Base-by-base conservation (phyloP, 30 jellyfish, hydroid and myxozoan species). In the Catostylus mosaicus region DNA sequence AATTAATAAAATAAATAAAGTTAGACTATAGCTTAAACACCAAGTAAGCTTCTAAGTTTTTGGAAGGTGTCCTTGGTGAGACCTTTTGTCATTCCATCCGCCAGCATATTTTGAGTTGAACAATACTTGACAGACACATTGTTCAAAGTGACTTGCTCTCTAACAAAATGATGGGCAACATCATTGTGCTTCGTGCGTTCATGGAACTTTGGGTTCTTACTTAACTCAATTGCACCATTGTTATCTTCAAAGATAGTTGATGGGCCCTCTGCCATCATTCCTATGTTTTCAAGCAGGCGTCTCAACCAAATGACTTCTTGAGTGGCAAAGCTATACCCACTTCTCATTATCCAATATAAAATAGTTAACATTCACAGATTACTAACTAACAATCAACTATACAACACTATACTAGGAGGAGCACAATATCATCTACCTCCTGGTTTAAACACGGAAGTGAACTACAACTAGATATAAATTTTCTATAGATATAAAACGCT, bases 21-120 rank as follows among this genome's bases (percentile, higher is more conserved):
- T 59, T 26, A 59, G 24, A 59, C 72, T 16, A 59, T 23, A 9
- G 14, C 29, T 12, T 59, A 14, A 59, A 59, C 72, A 9, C 72
- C 72, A 10, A 59, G 9, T 59, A 59, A 9, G 72, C 24, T 26
- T 73, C 84, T 71, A 14, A 83, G 50, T 67, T 73, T 83, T 30
- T 61, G 35, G 52, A 72, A 83, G 20, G 84, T 61, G 8, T 12
- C 68, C 19, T 84, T 82, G 36, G 37, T 22, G 30, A 72, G 73
- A 10, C 81, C 93, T 60, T 83, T 83, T 3, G 93, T 46, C 70
- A 83, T 11, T n/a, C n/a, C n/a, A n/a, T n/a, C n/a, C n/a, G n/a
- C n/a, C n/a, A n/a, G n/a, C 90, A 84, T 84, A 16, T 73, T 30
- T 11, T 84, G 93, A 73, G 84, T 84, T 32, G 73, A 47, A 48